Evolutionary conservation across 2,888 invertebrate species (phyloP), one percentile per base, ranked within the genome.

Genomic region (Malthinus flaveolus): DNA sequence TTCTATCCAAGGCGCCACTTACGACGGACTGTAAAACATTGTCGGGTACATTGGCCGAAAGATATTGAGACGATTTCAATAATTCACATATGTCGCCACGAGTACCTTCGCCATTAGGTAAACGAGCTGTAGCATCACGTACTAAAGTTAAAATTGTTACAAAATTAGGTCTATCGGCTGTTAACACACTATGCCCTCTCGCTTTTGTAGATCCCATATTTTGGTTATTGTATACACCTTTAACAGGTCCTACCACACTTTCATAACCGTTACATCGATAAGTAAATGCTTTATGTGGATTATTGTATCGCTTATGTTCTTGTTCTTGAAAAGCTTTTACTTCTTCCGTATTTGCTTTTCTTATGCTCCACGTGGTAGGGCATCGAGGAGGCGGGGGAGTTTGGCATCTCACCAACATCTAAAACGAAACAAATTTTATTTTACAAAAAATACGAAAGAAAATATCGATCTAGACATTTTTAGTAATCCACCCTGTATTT

Each of bases 71-170:
- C 75, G 84, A 84, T 71, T 85, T 85, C 50, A 97, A 81, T 61
- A 97, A 80, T 69, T 93, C 93, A 71, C 95, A 91, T 53, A 97
- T 93, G 72, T 97, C 95, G 1, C 91, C 89, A 1, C 95, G 80
- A 0, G 95, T 94, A 9, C 95, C 97, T 80, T 96, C 95, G 0
- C 97, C 96, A 76, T 96, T 96, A 0, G 97, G 97, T 66, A 97
- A 81, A 12, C 97, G 83, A 0, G 97, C 95, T 0, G 95, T 91
- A 0, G 97, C 94, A 81, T 97, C 97, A 33, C 96, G 83, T n/a
- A 97, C 94, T 39, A 97, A 80, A 4, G 95, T 91, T 32, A 93
- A 80, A 69, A 97, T 93, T 33, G 94, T 93, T 13, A 96, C 95
- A 78, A 90, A 95, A 39, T 95, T 90, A 31, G 96, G 97, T 32